Conservation (phyloP, 2,888 invertebrate species). For the Apotomis turbidana region DNA sequence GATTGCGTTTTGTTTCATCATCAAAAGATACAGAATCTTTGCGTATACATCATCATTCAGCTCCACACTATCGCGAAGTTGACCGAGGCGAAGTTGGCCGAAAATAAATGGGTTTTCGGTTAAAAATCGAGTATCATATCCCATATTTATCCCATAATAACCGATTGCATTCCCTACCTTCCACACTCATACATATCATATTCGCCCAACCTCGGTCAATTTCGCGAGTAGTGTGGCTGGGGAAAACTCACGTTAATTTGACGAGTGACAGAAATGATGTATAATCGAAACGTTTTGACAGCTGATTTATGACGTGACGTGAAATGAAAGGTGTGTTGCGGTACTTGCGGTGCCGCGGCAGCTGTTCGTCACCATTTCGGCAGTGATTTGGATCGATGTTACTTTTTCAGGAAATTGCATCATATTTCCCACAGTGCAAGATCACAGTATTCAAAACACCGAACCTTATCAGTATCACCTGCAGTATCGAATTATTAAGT, state of each 20-base stretch:
- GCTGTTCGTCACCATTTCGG: constrained; percentile 34
- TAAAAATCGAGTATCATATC: no score
- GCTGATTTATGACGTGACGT: neutral
- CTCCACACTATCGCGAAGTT: no score
- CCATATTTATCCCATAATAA: no score
- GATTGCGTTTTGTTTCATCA: constrained; percentile 16
- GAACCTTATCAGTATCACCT: constrained; percentile 23
- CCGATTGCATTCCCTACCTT: no score
- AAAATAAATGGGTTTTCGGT: no score
- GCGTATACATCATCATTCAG: no score
- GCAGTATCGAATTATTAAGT: constrained; percentile 27
- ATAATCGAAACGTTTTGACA: constrained; percentile 17
- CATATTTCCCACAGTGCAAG: constrained; percentile 37
- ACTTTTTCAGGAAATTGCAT: constrained; percentile 43
- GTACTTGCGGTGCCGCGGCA: constrained; percentile 26
- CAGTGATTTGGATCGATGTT: constrained; percentile 42
- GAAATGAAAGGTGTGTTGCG: constrained; percentile 20
- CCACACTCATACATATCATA: no score
- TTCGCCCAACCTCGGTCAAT: no score
- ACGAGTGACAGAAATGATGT: neutral
- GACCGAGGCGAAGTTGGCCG: no score
- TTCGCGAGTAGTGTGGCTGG: no score
- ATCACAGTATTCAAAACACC: constrained; percentile 26
- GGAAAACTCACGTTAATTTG: neutral
- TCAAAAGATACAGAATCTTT: neutral